Percentiles rank a stretch among this genome's conserved stretches.
Conservation (phyloP, 2,797 vertebrate genomes). For the Sphenopsis melanotis region DNA sequence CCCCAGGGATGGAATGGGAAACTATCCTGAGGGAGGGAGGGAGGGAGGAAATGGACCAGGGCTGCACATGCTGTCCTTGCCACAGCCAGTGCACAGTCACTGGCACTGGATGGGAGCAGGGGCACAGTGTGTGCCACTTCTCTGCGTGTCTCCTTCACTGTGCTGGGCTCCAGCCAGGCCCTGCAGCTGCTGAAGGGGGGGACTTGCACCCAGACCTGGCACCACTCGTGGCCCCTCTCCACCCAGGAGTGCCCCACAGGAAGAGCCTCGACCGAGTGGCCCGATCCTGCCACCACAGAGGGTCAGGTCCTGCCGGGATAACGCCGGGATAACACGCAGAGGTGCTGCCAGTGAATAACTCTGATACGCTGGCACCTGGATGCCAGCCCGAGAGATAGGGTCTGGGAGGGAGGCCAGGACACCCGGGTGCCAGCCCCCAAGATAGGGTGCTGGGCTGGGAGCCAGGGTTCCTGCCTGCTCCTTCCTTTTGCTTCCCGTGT, state of each 20-base stretch:
- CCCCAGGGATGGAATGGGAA: neutral
- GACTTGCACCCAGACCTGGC: neutral
- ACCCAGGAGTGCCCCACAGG: neutral
- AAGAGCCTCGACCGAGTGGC: neutral
- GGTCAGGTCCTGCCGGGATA: fast-evolving
- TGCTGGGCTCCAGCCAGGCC: neutral
- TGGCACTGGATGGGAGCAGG: neutral
- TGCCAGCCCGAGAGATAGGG: neutral
- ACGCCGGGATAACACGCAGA: neutral
- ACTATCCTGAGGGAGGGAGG: neutral
- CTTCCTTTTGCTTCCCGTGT: neutral
- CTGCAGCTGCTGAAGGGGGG: fast-evolving
- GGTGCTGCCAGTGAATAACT: neutral
- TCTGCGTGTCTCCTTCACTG: fast-evolving
- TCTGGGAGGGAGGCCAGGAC: constrained; percentile 34
- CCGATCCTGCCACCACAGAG: neutral
- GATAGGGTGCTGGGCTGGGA: neutral
- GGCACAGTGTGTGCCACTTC: neutral
- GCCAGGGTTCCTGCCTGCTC: neutral
- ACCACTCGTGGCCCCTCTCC: fast-evolving
- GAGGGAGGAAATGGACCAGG: neutral
- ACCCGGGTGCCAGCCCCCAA: neutral
- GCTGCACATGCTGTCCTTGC: neutral
- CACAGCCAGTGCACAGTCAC: neutral
- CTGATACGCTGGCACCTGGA: neutral